These are phyloP conservation scores for Drosophila pectinifera DNA, from an alignment of 1,140 invertebrate species.

Conservation along the genomic window DNA sequence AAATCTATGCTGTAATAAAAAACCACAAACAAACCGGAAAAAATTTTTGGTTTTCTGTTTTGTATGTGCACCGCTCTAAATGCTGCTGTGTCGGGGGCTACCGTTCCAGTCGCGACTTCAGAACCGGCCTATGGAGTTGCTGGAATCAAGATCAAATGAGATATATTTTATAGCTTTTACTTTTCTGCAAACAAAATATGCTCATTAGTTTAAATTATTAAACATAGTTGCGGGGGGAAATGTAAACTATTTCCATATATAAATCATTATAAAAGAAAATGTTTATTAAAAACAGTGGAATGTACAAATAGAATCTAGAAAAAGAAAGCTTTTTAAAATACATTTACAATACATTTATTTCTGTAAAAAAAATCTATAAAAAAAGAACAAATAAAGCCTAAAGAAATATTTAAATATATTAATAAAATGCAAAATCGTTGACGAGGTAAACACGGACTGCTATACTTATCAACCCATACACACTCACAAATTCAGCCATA, in stretches of 20 bases:
- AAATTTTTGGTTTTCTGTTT: slow-evolving; percentile 25
- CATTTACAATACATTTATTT: not conserved
- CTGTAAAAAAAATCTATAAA: not conserved
- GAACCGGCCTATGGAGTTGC: slow-evolving; percentile 39
- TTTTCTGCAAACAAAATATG: slow-evolving; percentile 18
- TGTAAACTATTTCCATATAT: no score
- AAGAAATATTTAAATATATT: slow-evolving; percentile 16
- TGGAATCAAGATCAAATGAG: slow-evolving; percentile 36
- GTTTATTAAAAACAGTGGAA: not conserved
- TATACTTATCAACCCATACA: slow-evolving; percentile 29
- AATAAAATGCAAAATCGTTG: slow-evolving; percentile 43
- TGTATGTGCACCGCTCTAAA: slow-evolving; percentile 40
- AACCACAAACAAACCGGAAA: slow-evolving; percentile 76
- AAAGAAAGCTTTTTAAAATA: not conserved
- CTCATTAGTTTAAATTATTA: not conserved
- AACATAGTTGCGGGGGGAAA: not conserved
- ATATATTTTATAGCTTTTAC: slow-evolving; percentile 23
- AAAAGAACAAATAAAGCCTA: not conserved
- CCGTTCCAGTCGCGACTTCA: slow-evolving; percentile 42
- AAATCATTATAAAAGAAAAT: no score
- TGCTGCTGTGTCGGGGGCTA: slow-evolving; percentile 38
- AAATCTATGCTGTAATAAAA: slow-evolving; percentile 72
- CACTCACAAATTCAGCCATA: slow-evolving; percentile 10
- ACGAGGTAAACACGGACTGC: slow-evolving; percentile 28
- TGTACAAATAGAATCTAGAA: not conserved